These are phyloP conservation scores for Xyliphius kryptos DNA, from an alignment of 2,113 vertebrate species.

Conservation along the genomic window DNA sequence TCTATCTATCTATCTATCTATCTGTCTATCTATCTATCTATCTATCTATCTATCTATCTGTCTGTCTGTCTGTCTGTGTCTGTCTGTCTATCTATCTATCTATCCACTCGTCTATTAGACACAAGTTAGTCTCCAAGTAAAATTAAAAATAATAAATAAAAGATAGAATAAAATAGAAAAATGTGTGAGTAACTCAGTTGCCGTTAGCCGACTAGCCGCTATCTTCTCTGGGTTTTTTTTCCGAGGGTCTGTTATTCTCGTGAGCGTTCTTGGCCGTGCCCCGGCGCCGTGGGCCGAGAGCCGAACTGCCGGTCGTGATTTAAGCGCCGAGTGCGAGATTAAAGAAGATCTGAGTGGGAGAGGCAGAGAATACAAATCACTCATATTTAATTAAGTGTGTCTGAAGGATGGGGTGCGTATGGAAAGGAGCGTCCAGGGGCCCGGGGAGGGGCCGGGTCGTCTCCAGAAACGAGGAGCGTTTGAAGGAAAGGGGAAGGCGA, in stretches of 20 bases:
- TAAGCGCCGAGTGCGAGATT: conserved; percentile 21
- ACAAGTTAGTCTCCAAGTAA: too few relatives aligned
- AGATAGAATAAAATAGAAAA: too few relatives aligned
- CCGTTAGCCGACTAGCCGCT: too few relatives aligned
- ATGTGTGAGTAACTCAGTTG: too few relatives aligned
- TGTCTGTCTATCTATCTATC: too few relatives aligned
- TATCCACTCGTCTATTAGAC: too few relatives aligned
- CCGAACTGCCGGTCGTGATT: conserved; percentile 11
- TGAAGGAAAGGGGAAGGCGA: conserved; percentile 53
- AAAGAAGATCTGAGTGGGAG: conserved; percentile 49
- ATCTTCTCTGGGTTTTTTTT: too few relatives aligned
- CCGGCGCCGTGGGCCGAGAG: background rate
- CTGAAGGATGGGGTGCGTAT: conserved; percentile 72
- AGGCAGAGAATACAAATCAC: conserved; percentile 65
- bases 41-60: too few relatives aligned
- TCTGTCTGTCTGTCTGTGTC: too few relatives aligned
- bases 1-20: too few relatives aligned
- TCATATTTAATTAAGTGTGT: conserved; percentile 74
- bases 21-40: too few relatives aligned
- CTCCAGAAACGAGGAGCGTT: conserved; percentile 65
- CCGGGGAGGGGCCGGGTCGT: conserved; percentile 58
- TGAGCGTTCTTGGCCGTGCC: background rate
- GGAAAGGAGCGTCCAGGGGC: conserved; percentile 64
- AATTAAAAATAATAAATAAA: too few relatives aligned
- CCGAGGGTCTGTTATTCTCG: background rate